Percentiles rank a stretch among this genome's conserved stretches.
These are phyloP conservation scores for Coregonus suidteri DNA, from an alignment of 2,797 vertebrate genomes.

Conservation along the genomic window DNA sequence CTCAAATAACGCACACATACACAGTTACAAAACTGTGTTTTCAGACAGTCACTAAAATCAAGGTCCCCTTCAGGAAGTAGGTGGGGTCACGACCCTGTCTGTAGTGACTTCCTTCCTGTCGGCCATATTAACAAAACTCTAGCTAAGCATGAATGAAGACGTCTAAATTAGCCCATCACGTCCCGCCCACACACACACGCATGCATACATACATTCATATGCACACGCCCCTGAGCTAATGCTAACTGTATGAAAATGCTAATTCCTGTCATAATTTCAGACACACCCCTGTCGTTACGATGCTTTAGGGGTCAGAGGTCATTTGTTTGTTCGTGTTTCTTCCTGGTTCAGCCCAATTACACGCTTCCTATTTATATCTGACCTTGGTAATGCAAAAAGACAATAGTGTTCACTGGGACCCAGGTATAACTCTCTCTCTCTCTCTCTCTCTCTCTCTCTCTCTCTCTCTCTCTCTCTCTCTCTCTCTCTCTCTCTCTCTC, in stretches of 20 bases:
- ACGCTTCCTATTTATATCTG: slow-evolving; percentile 67
- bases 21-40: background rate
- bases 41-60: slow-evolving; percentile 58
- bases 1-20: too few relatives aligned
- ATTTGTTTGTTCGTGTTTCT: slow-evolving; percentile 59
- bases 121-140: slow-evolving; percentile 67
- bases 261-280: slow-evolving; percentile 75
- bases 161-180: slow-evolving; percentile 54
- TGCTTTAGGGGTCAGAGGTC: slow-evolving; percentile 73
- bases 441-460: background rate
- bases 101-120: slow-evolving; percentile 71
- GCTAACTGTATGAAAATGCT: slow-evolving; percentile 76
- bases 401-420: slow-evolving; percentile 21
- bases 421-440: slow-evolving; percentile 1
- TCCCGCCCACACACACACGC: slow-evolving; percentile 5
- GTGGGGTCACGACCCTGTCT: slow-evolving; percentile 73
- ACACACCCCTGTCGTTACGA: slow-evolving; percentile 66
- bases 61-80: slow-evolving; percentile 79
- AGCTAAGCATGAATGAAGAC: slow-evolving; percentile 73
- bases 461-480: slow-evolving; percentile 1
- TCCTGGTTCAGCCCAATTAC: slow-evolving; percentile 73
- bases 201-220: slow-evolving; percentile 18
- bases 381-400: slow-evolving; percentile 66
- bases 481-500: background rate
- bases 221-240: slow-evolving; percentile 53